A percentile compares a stretch with the other conserved stretches of the same genome.
Conservation (phyloP, 2,113 vertebrate genomes). For the Hiodon tergisus region DNA sequence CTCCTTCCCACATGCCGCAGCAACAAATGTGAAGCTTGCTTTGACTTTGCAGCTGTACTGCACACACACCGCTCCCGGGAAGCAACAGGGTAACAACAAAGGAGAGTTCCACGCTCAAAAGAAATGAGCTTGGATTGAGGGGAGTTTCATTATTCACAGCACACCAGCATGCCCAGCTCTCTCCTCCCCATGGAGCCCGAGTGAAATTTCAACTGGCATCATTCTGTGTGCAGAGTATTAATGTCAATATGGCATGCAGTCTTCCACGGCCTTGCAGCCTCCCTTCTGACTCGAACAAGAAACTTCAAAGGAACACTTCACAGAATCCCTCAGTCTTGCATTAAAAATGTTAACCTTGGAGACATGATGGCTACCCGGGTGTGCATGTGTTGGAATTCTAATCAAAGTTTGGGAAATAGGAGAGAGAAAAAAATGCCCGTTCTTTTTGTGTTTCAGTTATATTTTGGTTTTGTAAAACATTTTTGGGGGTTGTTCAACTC, state of each 20-base stretch:
- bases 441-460: conserved; percentile 19
- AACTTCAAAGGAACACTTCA: conserved; percentile 69
- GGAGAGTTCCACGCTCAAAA: conserved; percentile 65
- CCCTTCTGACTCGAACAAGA: conserved; percentile 63
- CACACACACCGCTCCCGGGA: conserved; percentile 40
- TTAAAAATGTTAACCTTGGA: conserved; percentile 74
- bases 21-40: conserved; percentile 26
- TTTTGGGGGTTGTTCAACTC: background rate
- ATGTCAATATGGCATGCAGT: conserved; percentile 68
- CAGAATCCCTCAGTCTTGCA: conserved; percentile 64
- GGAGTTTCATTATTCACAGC: conserved; percentile 70
- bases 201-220: conserved; percentile 73
- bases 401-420: conserved; percentile 56
- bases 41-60: conserved; percentile 50
- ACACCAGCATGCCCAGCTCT: conserved; percentile 59
- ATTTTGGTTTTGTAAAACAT: conserved; percentile 26
- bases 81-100: conserved; percentile 58
- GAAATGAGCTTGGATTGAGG: conserved; percentile 60
- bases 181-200: conserved; percentile 58
- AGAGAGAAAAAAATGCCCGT: conserved; percentile 32
- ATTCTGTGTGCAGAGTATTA: conserved; percentile 71
- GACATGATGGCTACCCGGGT: conserved; percentile 60
- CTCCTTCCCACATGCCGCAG: conserved; percentile 37
- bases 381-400: conserved; percentile 58
- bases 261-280: conserved; percentile 59